Percentiles rank a stretch among this genome's conserved stretches.
Conservation (phyloP, 2,797 vertebrate species). For the Neosilurus hyrtlii region DNA sequence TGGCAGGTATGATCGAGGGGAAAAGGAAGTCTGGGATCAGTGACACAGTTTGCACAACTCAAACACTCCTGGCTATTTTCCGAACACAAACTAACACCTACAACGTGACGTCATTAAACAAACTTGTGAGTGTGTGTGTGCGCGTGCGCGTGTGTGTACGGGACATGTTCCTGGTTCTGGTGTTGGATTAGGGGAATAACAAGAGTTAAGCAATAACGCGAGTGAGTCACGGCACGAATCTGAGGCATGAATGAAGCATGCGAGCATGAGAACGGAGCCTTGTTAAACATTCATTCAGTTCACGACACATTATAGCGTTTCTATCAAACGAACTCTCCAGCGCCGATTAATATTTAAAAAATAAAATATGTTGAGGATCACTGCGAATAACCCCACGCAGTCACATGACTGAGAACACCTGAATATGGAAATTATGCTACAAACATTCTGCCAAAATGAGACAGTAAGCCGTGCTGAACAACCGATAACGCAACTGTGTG, state of each 20-base stretch:
- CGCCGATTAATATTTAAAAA: too few species aligned
- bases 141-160: neutral
- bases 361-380: neutral
- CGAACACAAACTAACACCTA: constrained; percentile 29
- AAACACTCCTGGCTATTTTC: constrained; percentile 14
- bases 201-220: constrained; percentile 7
- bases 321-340: neutral
- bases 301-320: neutral
- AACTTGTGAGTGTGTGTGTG: neutral
- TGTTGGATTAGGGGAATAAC: constrained; percentile 22
- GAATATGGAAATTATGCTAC: neutral
- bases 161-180: constrained; percentile 1
- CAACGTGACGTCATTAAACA: constrained; percentile 25
- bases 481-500: constrained; percentile 25
- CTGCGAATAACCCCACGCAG: neutral
- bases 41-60: constrained; percentile 29
- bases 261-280: neutral
- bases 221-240: neutral
- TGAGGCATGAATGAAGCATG: neutral
- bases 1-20: constrained; percentile 34
- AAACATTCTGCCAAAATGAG: neutral
- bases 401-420: neutral
- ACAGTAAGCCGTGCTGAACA: neutral
- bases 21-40: constrained; percentile 40
- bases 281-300: neutral